These are phyloP conservation scores for Mormyrops boulengeri DNA, from an alignment of 2,797 vertebrate genomes.

Conservation along the genomic window DNA sequence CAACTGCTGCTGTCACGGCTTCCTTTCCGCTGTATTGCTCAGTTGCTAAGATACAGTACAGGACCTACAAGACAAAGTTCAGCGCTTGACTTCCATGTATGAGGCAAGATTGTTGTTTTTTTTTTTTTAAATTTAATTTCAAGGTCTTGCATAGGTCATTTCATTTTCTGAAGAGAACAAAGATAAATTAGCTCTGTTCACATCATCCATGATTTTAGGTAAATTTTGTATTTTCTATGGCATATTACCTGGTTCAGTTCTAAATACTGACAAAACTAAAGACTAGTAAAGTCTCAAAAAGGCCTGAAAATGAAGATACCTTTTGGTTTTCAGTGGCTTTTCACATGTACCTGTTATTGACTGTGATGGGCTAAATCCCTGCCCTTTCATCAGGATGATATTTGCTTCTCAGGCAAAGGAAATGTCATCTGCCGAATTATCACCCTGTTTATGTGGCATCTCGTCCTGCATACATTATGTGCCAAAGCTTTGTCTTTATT, in stretches of 20 bases:
- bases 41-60: slow-evolving; percentile 77
- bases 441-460: slow-evolving; percentile 10
- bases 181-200: background rate
- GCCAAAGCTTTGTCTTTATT: background rate
- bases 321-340: background rate
- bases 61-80: slow-evolving; percentile 58
- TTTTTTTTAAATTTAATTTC: background rate
- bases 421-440: slow-evolving; percentile 19
- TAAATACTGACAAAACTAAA: background rate
- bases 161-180: background rate
- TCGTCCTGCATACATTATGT: slow-evolving; percentile 14
- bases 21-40: slow-evolving; percentile 63
- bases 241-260: background rate
- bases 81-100: slow-evolving; percentile 52
- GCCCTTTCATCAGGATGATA: slow-evolving; percentile 20
- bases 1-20: slow-evolving; percentile 64
- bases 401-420: slow-evolving; percentile 11
- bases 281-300: background rate
- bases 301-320: background rate
- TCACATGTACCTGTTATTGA: slow-evolving; percentile 15
- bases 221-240: background rate
- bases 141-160: background rate
- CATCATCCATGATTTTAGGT: background rate
- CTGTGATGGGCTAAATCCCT: background rate
- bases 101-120: slow-evolving; percentile 30